Conservation (phyloP, 2,888 invertebrate genomes). For the Lasioglossum figueresi region DNA sequence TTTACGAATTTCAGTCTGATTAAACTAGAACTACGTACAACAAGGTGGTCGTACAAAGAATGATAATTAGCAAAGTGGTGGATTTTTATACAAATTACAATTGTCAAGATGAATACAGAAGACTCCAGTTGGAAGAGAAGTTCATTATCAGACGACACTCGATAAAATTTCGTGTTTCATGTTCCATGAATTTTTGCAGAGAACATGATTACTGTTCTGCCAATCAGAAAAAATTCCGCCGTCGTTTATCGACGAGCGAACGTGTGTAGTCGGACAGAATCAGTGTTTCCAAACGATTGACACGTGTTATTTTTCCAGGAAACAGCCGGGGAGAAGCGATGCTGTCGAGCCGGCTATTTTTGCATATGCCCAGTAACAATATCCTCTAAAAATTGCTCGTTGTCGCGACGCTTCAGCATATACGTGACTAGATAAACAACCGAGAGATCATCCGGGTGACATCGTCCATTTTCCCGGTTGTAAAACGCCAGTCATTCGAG, state of each 20-base stretch:
- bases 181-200: neutral
- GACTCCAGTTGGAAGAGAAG: no score
- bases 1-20: neutral
- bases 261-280: neutral
- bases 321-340: neutral
- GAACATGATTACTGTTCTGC: neutral
- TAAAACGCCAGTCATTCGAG: neutral
- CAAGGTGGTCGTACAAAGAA: neutral
- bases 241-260: neutral
- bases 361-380: neutral
- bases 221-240: neutral
- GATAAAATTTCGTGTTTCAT: no score
- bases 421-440: neutral
- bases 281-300: neutral
- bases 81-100: neutral
- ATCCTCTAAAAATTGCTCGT: neutral
- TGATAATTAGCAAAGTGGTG: neutral
- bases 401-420: constrained; percentile 1
- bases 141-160: no score
- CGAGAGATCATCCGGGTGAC: neutral
- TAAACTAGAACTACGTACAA: no score
- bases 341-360: neutral
- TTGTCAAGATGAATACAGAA: neutral
- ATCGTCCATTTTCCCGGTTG: neutral
- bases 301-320: neutral